These are phyloP conservation scores for Pygoscelis adeliae DNA, from an alignment of 2,113 vertebrate species.

Conservation along the genomic window DNA sequence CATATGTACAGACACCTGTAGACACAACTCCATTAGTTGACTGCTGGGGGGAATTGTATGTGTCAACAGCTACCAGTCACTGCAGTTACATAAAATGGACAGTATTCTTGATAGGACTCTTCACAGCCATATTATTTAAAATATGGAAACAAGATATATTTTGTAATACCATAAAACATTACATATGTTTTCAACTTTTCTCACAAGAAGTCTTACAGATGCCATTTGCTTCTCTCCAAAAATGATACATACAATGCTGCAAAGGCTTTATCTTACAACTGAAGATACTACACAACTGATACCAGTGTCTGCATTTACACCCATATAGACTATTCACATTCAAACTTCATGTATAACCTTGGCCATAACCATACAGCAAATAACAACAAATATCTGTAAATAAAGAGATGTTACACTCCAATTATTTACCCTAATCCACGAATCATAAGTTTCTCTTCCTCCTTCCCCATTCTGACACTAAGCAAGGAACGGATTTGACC, in stretches of 20 bases:
- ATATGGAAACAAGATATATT: neutral
- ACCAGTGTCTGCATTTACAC: neutral
- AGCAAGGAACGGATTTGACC: conserved; percentile 95
- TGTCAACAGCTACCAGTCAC: neutral
- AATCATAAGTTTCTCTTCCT: conserved; percentile 98
- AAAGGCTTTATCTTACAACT: neutral
- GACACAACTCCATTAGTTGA: neutral
- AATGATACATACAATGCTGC: neutral
- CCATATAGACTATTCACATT: neutral
- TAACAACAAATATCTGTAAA: neutral
- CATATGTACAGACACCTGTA: neutral
- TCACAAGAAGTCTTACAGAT: neutral
- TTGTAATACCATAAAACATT: neutral
- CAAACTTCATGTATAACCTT: neutral
- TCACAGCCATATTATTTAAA: neutral
- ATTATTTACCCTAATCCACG: conserved; percentile 87
- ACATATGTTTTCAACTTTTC: neutral
- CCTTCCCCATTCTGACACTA: conserved; percentile 94
- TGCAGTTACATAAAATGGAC: neutral
- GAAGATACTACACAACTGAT: neutral
- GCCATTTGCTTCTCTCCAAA: neutral
- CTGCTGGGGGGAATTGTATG: fast-evolving
- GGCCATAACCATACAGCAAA: neutral
- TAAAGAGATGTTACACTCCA: neutral
- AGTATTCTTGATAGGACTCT: neutral